Evolutionary conservation across 2,888 invertebrate genomes (phyloP).

Genomic region (Drosophila robusta): DNA sequence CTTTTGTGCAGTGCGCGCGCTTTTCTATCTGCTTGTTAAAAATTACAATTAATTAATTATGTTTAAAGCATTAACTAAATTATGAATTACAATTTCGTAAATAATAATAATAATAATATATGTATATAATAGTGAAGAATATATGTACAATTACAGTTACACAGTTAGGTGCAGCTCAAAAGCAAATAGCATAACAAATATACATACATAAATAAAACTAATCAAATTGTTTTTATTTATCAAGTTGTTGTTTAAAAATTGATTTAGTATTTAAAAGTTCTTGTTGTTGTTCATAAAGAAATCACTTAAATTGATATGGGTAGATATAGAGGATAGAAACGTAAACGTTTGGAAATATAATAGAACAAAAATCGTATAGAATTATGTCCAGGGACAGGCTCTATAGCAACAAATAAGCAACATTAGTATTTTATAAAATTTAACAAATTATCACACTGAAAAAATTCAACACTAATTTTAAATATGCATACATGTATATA

Average conservation of each 20-base stretch:
- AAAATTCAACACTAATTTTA: slow-evolving; percentile 75
- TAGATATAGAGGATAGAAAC: slow-evolving; percentile 15
- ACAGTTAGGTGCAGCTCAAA: slow-evolving; percentile 28
- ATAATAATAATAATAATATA: slow-evolving; percentile 30
- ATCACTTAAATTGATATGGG: slow-evolving; percentile 10
- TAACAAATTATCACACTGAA: slow-evolving; percentile 82
- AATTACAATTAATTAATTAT: slow-evolving; percentile 48
- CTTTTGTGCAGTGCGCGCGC: slow-evolving; percentile 37
- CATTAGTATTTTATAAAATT: slow-evolving; percentile 62
- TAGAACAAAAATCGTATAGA: slow-evolving; percentile 18
- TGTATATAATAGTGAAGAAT: slow-evolving; percentile 32
- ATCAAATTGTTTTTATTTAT: slow-evolving; percentile 1
- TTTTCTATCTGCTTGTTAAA: slow-evolving; percentile 46
- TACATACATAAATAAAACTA: slow-evolving; percentile 16
- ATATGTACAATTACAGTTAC: slow-evolving; percentile 60
- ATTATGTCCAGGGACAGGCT: slow-evolving; percentile 33
- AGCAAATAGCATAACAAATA: slow-evolving; percentile 43
- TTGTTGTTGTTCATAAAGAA: slow-evolving; percentile 6
- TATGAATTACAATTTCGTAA: slow-evolving; percentile 53
- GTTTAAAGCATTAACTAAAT: slow-evolving; percentile 58
- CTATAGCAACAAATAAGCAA: slow-evolving; percentile 69
- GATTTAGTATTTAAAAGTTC: slow-evolving; percentile 12
- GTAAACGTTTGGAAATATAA: slow-evolving; percentile 36
- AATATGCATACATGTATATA: slow-evolving; percentile 39
- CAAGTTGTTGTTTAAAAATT: slow-evolving; percentile 12